phyloP scores from a whole-genome alignment of 2,797 vertebrate genomes.

The Anas acuta region DNA sequence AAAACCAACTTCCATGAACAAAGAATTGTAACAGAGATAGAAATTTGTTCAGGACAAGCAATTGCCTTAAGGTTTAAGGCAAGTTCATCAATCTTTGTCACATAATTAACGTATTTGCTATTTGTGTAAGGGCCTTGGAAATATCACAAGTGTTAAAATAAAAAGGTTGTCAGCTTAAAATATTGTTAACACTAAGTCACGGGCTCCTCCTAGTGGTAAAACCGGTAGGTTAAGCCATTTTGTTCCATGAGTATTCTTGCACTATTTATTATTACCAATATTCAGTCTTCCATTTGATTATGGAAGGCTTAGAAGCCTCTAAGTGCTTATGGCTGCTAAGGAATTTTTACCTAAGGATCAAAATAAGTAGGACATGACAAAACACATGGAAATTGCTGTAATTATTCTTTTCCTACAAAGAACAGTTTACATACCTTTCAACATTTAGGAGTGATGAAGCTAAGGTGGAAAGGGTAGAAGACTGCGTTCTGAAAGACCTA shows the following conservation, averaged over 20 bases:
- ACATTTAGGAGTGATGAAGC: not conserved
- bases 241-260: not conserved
- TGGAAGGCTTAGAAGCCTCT: not conserved
- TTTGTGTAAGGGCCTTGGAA: not conserved
- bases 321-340: not conserved
- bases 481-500: not conserved
- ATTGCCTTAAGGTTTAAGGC: not conserved
- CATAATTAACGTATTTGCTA: not conserved
- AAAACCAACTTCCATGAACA: not conserved
- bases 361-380: not conserved
- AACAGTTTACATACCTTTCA: not conserved
- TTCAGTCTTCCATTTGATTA: not conserved
- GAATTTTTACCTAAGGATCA: not conserved
- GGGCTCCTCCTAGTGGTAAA: conserved; percentile 56
- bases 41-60: not conserved
- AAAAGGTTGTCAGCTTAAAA: not conserved
- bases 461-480: not conserved
- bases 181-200: not conserved
- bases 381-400: not conserved
- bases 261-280: not conserved
- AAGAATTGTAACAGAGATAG: not conserved
- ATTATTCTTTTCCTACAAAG: not conserved
- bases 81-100: not conserved
- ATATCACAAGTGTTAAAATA: not conserved
- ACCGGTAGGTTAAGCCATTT: rapidly evolving